Conservation (phyloP, 2,888 invertebrate genomes). For the Opisthograptis luteolata region DNA sequence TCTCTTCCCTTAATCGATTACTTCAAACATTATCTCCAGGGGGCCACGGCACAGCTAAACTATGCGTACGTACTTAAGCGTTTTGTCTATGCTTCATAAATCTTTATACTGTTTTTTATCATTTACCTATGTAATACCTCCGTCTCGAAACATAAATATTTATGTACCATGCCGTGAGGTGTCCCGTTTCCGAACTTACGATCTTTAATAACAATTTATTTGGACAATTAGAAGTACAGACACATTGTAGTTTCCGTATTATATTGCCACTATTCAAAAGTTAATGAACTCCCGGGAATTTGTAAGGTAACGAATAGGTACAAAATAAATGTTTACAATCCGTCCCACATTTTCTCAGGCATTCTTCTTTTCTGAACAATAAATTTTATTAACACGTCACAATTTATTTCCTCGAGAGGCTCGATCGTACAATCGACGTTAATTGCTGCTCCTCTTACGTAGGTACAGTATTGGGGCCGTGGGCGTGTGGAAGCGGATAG, state of each 20-base stretch:
- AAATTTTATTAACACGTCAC: constrained; percentile 80
- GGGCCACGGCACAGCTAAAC: constrained; percentile 61
- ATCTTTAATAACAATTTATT: constrained; percentile 24
- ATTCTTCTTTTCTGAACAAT: constrained; percentile 71
- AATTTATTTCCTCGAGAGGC: constrained; percentile 65
- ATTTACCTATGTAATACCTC: constrained; percentile 28
- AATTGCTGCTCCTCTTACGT: constrained; percentile 79
- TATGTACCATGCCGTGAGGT: constrained; percentile 31
- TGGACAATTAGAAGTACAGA: constrained; percentile 40
- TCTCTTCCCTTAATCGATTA: constrained; percentile 83
- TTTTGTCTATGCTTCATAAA: constrained; percentile 66
- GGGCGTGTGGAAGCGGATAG: constrained; percentile 42
- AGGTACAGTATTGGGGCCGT: constrained; percentile 56
- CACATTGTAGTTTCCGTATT: constrained; percentile 57
- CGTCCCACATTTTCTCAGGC: constrained; percentile 66
- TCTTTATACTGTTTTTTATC: constrained; percentile 61
- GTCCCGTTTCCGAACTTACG: constrained; percentile 29
- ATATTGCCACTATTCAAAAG: constrained; percentile 53
- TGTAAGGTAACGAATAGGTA: constrained; percentile 54
- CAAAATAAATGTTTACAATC: constrained; percentile 66
- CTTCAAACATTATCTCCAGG: constrained; percentile 78
- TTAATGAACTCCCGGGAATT: constrained; percentile 56
- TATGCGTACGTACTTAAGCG: constrained; percentile 58
- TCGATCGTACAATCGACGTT: constrained; percentile 70
- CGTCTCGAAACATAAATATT: constrained; percentile 22